Evolutionary conservation across 2,113 vertebrate species (phyloP).

Genomic region (Otis tarda): DNA sequence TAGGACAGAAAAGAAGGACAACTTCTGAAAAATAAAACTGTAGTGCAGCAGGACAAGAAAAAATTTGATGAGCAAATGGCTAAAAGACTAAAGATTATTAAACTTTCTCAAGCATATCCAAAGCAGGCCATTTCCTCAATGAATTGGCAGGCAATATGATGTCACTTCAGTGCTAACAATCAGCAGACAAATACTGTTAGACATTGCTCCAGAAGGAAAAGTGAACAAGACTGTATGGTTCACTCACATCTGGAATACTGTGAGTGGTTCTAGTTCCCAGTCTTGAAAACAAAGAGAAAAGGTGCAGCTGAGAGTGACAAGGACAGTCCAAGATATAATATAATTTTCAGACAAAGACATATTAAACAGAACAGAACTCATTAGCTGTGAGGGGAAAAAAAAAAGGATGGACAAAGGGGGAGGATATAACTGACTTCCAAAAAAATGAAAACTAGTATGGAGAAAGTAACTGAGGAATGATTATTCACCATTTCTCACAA

Average conservation of each 20-base stretch:
- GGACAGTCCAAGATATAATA: neutral
- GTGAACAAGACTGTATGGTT: neutral
- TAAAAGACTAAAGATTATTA: neutral
- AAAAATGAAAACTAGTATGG: neutral
- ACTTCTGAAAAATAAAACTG: neutral
- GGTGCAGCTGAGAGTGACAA: neutral
- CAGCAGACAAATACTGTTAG: neutral
- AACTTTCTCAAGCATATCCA: neutral
- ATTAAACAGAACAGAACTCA: neutral
- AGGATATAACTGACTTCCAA: neutral
- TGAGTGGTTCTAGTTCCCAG: neutral
- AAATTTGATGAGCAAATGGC: neutral
- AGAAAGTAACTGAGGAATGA: neutral
- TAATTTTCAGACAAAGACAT: neutral
- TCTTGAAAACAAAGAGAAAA: neutral
- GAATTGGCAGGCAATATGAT: neutral
- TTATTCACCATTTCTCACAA: neutral
- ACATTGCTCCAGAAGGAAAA: neutral
- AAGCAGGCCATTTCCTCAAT: neutral
- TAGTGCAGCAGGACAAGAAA: neutral
- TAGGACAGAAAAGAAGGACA: neutral
- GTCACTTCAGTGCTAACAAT: neutral
- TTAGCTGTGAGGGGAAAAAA: neutral
- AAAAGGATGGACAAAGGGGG: neutral
- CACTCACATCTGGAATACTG: neutral